Conservation (phyloP, 2,113 vertebrate species). For the Brevimyrus niger region DNA sequence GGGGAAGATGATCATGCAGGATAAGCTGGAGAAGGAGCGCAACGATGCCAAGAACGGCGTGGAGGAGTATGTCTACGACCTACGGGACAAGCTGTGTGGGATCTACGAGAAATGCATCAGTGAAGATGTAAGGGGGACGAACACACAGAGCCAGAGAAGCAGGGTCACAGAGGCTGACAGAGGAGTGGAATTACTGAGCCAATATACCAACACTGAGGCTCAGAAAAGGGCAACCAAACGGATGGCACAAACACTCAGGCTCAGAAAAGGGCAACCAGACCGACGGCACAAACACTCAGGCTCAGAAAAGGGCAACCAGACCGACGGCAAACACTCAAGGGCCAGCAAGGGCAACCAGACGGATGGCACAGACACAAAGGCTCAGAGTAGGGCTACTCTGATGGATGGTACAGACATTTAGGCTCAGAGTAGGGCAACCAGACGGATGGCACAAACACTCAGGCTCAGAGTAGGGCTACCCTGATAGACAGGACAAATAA, state of each 20-base stretch:
- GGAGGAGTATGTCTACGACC: conserved; percentile 91
- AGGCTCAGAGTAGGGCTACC: neutral
- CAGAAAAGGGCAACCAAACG: neutral
- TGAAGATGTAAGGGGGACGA: conserved; percentile 64
- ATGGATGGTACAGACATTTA: neutral
- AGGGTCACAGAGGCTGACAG: neutral
- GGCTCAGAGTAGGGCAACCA: neutral
- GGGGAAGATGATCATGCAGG: conserved; percentile 91
- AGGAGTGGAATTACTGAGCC: neutral
- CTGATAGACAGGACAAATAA: neutral
- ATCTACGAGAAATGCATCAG: conserved; percentile 81
- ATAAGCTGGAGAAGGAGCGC: conserved; percentile 88
- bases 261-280: neutral
- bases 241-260: neutral
- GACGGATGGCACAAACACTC: neutral
- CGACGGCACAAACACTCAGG: neutral
- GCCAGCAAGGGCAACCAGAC: neutral
- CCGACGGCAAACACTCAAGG: neutral
- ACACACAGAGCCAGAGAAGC: neutral
- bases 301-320: neutral
- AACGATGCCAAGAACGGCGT: conserved; percentile 93
- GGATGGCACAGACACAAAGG: neutral
- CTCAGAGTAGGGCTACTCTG: neutral
- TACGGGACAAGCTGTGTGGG: conserved; percentile 80
- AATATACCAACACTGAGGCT: neutral